Conservation (phyloP, 2,888 invertebrate genomes). For the Himalopsyche tibetana region DNA sequence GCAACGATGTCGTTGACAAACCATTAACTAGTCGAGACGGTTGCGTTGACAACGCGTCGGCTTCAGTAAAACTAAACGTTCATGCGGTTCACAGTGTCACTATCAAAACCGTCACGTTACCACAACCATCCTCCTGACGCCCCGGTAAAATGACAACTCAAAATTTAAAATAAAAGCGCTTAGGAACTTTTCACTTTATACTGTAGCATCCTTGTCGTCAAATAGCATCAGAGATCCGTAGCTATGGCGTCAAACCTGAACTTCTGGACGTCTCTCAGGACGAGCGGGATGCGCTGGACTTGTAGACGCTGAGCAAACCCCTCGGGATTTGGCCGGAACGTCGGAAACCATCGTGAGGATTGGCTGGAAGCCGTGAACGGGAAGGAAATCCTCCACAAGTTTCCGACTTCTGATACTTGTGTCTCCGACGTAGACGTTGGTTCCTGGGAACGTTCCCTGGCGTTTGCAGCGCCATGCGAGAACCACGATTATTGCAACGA, state of each 20-base stretch:
- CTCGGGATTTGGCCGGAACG: slow-evolving; percentile 72
- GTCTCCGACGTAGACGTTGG: slow-evolving; percentile 79
- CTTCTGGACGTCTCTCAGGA: slow-evolving; percentile 72
- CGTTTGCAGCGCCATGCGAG: slow-evolving; percentile 78
- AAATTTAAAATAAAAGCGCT: slow-evolving; percentile 68
- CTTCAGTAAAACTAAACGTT: neutral
- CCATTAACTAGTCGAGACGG: neutral
- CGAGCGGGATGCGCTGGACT: slow-evolving; percentile 66
- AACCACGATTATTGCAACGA: slow-evolving; percentile 75
- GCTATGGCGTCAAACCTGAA: slow-evolving; percentile 82
- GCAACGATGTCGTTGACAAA: neutral
- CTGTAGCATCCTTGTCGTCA: slow-evolving; percentile 75
- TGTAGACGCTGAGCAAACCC: slow-evolving; percentile 69
- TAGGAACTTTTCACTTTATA: slow-evolving; percentile 74
- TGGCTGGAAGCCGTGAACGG: slow-evolving; percentile 78
- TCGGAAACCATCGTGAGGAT: slow-evolving; percentile 76
- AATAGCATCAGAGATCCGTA: slow-evolving; percentile 78
- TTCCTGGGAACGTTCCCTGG: slow-evolving; percentile 77
- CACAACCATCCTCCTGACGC: slow-evolving; percentile 16
- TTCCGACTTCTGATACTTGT: slow-evolving; percentile 79
- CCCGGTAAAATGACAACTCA: slow-evolving; percentile 53
- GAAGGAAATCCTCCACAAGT: slow-evolving; percentile 79
- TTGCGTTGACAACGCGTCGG: neutral
- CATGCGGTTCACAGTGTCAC: neutral
- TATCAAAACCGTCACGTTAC: slow-evolving; percentile 5